Percentiles rank a stretch among this genome's conserved stretches.
phyloP scores from a whole-genome alignment of 1,140 invertebrate genomes.

The Procambarus virginalis region DNA sequence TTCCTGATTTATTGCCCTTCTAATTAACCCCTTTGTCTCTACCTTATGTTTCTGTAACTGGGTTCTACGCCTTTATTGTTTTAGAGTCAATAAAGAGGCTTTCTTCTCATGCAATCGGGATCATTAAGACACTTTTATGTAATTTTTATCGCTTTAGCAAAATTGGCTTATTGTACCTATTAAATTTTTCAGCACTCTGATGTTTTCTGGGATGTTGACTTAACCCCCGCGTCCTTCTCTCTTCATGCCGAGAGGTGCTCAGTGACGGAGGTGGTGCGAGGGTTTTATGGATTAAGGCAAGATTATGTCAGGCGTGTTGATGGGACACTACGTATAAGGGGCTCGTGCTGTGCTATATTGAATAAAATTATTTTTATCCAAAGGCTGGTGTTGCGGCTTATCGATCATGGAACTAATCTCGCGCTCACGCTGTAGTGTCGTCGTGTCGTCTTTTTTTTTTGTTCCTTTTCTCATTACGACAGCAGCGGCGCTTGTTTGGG shows the following conservation, averaged over 20 bases:
- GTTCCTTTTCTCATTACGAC: too few species aligned
- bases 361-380: neutral
- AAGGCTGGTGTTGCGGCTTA: too few species aligned
- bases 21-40: neutral
- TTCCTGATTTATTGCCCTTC: neutral
- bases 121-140: neutral
- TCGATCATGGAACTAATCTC: too few species aligned
- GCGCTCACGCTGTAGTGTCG: too few species aligned
- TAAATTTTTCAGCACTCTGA: neutral
- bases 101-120: neutral
- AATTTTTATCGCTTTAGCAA: neutral
- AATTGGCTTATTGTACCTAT: slow-evolving; percentile 10
- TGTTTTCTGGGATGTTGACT: too few species aligned
- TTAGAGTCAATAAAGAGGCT: slow-evolving; percentile 21
- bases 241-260: neutral
- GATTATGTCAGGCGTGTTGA: neutral
- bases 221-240: neutral
- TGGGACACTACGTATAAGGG: neutral
- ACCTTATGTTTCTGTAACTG: slow-evolving; percentile 13
- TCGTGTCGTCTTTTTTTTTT: too few species aligned
- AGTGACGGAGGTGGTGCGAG: neutral
- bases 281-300: neutral
- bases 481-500: too few species aligned
- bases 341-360: neutral
- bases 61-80: neutral